Evolutionary conservation across 2,888 invertebrate species (phyloP), one percentile per base, ranked within the genome.

Genomic region (Scaeva pyrastri): DNA sequence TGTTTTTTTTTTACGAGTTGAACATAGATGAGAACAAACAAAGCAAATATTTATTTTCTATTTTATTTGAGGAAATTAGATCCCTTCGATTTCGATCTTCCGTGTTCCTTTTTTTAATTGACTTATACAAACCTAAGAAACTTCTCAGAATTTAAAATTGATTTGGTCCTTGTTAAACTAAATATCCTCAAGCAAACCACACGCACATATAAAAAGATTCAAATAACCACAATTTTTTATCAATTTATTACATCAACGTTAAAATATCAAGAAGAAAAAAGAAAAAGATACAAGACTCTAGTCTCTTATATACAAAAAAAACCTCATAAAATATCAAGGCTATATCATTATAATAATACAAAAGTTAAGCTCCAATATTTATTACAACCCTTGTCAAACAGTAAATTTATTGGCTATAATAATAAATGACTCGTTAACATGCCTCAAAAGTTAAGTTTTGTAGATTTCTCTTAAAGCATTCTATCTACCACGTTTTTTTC

Each of bases 381-480:
- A 60, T 68, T 36, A 45, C 43, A 31, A 71, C 39, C 26, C 19
- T 64, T 50, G 68, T 62, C 71, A 56, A 66, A 48, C 45, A 48
- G 12, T 55, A 45, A 64, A 56, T 71, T 55, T 45, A 36, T 62
- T 39, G 43, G 52, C 62, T 62, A 48, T 68, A 75, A 62, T 60
- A 75, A 62, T 55, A 75, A 80, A 80, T 64, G 62, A 45, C 64
- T 48, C 55, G 39, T 48, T 64, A 60, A 56, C 70, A 71, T 56
- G 45, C 72, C 16, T 16, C 45, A 31, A 62, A 60, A 73, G 55
- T 70, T 56, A 70, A 68, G 45, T 73, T 31, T 31, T 52, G n/a
- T 41, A 56, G 55, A 64, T 19, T 58, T 52, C 36, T 50, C 43
- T 43, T 23, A 14, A 23, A 45, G 31, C 31, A 11, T 23, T n/a